Evolutionary conservation across 2,113 vertebrate genomes (phyloP), one percentile per base, ranked within the genome.

Genomic region (Mustela nigripes): DNA sequence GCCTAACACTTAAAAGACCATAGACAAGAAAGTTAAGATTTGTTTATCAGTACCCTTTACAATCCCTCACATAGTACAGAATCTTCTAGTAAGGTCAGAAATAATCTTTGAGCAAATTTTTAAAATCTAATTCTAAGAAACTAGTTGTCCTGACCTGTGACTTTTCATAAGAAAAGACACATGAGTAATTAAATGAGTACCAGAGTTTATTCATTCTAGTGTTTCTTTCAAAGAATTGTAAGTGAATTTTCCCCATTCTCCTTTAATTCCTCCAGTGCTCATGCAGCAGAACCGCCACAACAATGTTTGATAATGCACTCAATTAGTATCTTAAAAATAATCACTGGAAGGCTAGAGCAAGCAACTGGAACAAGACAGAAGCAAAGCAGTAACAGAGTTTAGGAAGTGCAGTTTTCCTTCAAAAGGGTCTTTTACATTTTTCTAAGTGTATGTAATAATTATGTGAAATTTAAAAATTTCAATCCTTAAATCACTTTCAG

Each of bases 401-500:
- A 58, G 8, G 19, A 92, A 81, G 53, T 63, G 16, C 10, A 80
- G 7, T 87, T 95, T 87, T 90, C 28, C n/a, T 94, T 60, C 4
- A 39, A 78, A 90, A 87, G 33, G 28, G 8, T 1, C 60, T 73
- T 67, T 90, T 22, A 69, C 11, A 81, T 69, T 71, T 95, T 74
- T 62, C 22, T 69, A 58, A 84, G 21, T 92, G 11, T 53, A 33
- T 19, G 22, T 81, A 78, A 96, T 7, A n/a, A 90, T 78, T 81
- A 7, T 81, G 33, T 91, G 21, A 26, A 88, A 36, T 86, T 91
- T 91, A 76, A 31, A 58, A 91, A 90, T 81, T n/a, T 94, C 42
- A 42, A 91, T 67, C 91, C 79, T 96, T 69, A 87, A 92, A 95
- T 87, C 56, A 69, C 39, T 50, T 81, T 67, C 56, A 36, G 12